phyloP scores from a whole-genome alignment of 2,113 vertebrate genomes.

The Rhinopithecus roxellana region DNA sequence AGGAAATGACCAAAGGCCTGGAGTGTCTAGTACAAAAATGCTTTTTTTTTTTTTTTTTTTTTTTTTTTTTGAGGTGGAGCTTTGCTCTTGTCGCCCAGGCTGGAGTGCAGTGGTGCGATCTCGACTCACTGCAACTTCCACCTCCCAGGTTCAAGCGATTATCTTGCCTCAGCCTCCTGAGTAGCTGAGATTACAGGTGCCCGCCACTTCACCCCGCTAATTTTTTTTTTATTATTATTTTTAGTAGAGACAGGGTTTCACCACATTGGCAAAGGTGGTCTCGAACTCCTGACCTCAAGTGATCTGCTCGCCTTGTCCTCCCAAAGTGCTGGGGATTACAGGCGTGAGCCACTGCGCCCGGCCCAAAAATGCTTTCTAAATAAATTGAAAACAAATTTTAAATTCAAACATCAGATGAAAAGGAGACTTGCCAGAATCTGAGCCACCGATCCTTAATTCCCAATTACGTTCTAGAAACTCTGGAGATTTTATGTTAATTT shows the following conservation, averaged over 20 bases:
- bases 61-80: background rate
- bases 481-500: background rate
- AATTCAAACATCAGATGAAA: background rate
- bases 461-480: background rate
- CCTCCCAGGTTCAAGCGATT: background rate
- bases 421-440: background rate
- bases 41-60: background rate
- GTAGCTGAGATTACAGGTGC: background rate
- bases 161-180: background rate
- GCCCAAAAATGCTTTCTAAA: background rate
- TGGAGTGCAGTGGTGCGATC: background rate
- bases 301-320: background rate
- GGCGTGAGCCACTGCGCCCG: rapidly evolving
- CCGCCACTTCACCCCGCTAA: background rate
- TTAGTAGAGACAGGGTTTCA: background rate
- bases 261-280: background rate
- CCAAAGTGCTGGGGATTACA: background rate
- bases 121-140: background rate
- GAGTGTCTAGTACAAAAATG: background rate
- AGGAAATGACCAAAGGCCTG: background rate
- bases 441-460: background rate
- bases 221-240: background rate
- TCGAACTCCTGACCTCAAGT: background rate
- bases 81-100: background rate
- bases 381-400: background rate